These are phyloP conservation scores for Sebastes matsubarae DNA, from an alignment of 2,797 vertebrate genomes.

Conservation along the genomic window DNA sequence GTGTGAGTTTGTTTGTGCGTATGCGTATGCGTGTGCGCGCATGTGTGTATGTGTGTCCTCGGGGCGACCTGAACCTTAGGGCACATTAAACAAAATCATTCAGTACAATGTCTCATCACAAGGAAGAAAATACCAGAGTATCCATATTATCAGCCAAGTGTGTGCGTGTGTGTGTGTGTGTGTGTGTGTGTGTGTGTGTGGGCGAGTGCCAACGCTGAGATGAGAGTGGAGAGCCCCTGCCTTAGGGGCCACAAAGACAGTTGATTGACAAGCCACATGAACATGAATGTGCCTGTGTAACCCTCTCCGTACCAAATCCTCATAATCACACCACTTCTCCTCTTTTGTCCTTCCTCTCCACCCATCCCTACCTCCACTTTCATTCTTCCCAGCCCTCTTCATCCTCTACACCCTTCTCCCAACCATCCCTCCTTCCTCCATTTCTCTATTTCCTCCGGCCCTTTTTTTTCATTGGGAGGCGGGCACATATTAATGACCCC, in stretches of 20 bases:
- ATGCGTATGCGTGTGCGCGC: constrained; percentile 1
- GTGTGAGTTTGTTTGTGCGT: constrained; percentile 19
- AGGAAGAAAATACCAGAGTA: constrained; percentile 47
- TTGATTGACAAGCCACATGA: constrained; percentile 71
- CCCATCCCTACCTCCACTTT: constrained; percentile 19
- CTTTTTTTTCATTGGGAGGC: constrained; percentile 32
- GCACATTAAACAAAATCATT: constrained; percentile 54
- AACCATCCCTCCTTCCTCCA: constrained; percentile 14
- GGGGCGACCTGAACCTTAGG: constrained; percentile 43
- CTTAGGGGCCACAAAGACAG: constrained; percentile 70
- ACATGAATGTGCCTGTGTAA: constrained; percentile 70
- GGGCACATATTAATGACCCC: constrained; percentile 56
- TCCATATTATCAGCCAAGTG: constrained; percentile 54
- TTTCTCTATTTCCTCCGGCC: constrained; percentile 33
- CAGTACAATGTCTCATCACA: constrained; percentile 62
- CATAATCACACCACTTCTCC: constrained; percentile 41
- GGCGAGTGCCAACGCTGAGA: constrained; percentile 61
- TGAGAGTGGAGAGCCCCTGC: constrained; percentile 75
- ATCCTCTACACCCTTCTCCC: neutral
- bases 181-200: constrained; percentile 33
- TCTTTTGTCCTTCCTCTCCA: constrained; percentile 31
- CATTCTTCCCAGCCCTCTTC: constrained; percentile 13
- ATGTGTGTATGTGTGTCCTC: constrained; percentile 24
- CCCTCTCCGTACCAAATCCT: constrained; percentile 46
- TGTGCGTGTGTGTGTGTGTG: constrained; percentile 14